These are phyloP conservation scores for Vombatus ursinus DNA, from an alignment of 2,113 vertebrate genomes.

Conservation along the genomic window DNA sequence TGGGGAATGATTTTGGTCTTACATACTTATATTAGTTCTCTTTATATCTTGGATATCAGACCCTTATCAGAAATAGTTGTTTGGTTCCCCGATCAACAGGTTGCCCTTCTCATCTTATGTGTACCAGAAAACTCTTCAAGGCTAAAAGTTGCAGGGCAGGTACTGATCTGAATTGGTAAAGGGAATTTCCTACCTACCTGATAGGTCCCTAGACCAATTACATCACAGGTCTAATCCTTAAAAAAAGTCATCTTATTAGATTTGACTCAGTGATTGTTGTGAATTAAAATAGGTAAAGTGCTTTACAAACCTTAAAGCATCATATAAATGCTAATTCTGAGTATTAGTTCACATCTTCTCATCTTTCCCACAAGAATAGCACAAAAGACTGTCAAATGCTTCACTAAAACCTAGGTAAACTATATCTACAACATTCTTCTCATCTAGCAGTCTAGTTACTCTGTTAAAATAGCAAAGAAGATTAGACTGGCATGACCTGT, in stretches of 20 bases:
- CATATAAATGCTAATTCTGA: too few relatives aligned
- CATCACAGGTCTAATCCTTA: background rate
- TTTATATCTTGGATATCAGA: background rate
- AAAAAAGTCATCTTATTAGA: too few relatives aligned
- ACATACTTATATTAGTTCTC: background rate
- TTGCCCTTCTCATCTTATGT: background rate
- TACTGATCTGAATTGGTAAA: background rate
- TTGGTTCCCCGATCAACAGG: background rate
- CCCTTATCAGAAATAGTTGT: background rate
- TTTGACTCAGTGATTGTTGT: too few relatives aligned
- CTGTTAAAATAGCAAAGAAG: background rate
- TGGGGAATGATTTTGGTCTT: background rate
- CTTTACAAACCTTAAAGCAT: too few relatives aligned
- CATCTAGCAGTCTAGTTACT: background rate
- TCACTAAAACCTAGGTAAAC: background rate
- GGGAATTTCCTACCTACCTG: background rate
- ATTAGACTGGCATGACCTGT: background rate
- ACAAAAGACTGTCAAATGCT: background rate
- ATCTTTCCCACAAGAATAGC: background rate
- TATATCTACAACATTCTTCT: background rate
- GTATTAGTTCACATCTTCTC: too few relatives aligned
- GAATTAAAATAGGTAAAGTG: too few relatives aligned
- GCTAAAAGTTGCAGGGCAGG: background rate
- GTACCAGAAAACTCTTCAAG: background rate
- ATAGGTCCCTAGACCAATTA: too few relatives aligned